A percentile compares a stretch with the other conserved stretches of the same genome.
Conservation (phyloP, 2,888 invertebrate genomes). For the Drosophila multiciliata region DNA sequence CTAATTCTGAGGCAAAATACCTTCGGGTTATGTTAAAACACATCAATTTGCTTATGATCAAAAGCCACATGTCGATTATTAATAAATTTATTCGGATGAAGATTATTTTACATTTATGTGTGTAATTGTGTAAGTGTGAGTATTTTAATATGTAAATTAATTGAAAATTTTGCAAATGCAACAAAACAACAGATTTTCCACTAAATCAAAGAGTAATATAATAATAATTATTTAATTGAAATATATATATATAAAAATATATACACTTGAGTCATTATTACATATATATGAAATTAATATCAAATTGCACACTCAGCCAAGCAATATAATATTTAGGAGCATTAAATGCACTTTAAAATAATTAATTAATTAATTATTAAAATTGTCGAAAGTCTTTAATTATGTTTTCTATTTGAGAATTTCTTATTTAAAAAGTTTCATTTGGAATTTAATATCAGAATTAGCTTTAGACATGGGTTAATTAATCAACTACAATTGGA, state of each 20-base stretch:
- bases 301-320: background rate
- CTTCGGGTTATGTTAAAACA: slow-evolving; percentile 6
- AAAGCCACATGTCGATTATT: background rate
- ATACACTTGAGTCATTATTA: background rate
- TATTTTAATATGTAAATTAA: slow-evolving; percentile 6
- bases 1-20: background rate
- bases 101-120: background rate
- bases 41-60: slow-evolving; percentile 6
- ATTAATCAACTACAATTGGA: too few species aligned
- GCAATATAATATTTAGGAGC: background rate
- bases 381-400: background rate
- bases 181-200: background rate
- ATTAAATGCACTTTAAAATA: background rate
- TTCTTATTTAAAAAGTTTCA: background rate
- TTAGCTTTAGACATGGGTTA: background rate
- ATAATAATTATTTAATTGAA: background rate
- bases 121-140: too few species aligned
- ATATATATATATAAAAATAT: background rate
- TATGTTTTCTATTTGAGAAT: background rate
- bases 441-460: background rate
- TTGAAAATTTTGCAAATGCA: background rate
- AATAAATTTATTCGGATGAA: slow-evolving; percentile 5
- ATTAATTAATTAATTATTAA: background rate
- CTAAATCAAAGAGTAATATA: background rate
- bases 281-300: background rate